Percentiles rank a stretch among this genome's conserved stretches.
phyloP scores from a whole-genome alignment of 1,140 invertebrate genomes.

The Teleopsis dalmanni region DNA sequence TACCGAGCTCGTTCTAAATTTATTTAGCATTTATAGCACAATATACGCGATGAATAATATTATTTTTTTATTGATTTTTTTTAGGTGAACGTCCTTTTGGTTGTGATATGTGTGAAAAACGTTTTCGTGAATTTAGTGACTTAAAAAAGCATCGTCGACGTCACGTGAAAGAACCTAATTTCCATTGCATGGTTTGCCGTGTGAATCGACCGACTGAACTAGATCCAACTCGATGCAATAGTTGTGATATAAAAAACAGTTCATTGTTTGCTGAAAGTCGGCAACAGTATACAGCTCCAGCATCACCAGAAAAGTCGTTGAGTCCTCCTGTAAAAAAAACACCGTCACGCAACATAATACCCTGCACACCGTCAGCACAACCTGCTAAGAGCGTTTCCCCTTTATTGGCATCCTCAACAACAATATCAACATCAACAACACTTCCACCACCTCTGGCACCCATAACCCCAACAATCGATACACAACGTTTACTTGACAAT shows the following conservation, averaged over 20 bases:
- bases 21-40: not conserved
- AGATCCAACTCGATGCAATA: constrained; percentile 33
- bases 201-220: constrained; percentile 22
- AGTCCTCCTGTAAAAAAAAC: not conserved
- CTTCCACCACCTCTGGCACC: not conserved
- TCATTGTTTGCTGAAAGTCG: constrained; percentile 8
- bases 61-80: constrained; percentile 1
- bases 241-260: constrained; percentile 26
- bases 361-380: not conserved
- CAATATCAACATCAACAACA: not conserved
- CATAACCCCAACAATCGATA: not conserved
- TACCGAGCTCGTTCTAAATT: too few species aligned
- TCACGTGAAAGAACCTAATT: constrained; percentile 52
- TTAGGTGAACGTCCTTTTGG: constrained; percentile 42
- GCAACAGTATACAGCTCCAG: not conserved
- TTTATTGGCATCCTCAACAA: not conserved
- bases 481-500: constrained; percentile 10
- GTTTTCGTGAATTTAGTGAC: constrained; percentile 51
- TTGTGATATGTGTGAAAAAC: constrained; percentile 49
- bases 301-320: not conserved
- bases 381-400: not conserved
- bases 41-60: not conserved
- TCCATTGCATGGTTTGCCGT: constrained; percentile 50
- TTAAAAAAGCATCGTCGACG: constrained; percentile 48
- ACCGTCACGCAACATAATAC: too few species aligned